Evolutionary conservation across 2,797 vertebrate species (phyloP).

Genomic region (Enteromius radiatus): DNA sequence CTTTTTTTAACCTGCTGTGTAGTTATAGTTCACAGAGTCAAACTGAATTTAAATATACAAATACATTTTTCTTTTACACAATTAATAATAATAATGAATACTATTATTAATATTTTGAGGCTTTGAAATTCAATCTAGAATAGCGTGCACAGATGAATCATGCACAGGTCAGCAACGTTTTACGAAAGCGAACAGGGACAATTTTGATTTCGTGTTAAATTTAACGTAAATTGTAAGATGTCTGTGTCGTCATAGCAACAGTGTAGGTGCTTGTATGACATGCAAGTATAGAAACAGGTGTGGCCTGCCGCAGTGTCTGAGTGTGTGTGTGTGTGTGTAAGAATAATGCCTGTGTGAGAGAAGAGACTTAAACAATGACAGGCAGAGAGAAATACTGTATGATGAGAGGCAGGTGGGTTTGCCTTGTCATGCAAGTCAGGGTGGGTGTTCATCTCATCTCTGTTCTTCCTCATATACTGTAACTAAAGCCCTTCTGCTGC

Average conservation of each 20-base stretch:
- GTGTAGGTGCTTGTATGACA: constrained; percentile 34
- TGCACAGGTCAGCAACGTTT: background rate
- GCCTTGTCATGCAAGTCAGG: constrained; percentile 78
- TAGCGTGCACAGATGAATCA: background rate
- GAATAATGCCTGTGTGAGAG: constrained; percentile 15
- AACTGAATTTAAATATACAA: background rate
- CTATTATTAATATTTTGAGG: background rate
- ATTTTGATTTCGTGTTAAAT: constrained; percentile 12
- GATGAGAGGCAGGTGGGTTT: constrained; percentile 57
- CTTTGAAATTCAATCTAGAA: background rate
- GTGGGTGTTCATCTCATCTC: constrained; percentile 58
- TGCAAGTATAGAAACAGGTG: constrained; percentile 59
- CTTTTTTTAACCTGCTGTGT: background rate
- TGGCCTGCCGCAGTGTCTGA: constrained; percentile 61
- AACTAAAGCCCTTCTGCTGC: constrained; percentile 10
- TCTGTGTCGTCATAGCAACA: constrained; percentile 36
- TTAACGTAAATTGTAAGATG: constrained; percentile 12
- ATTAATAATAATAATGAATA: background rate
- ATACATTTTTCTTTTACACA: background rate
- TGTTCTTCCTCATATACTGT: background rate
- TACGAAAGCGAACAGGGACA: background rate
- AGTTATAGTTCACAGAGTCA: background rate
- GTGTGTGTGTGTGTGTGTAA: constrained; percentile 26
- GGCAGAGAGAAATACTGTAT: constrained; percentile 9
- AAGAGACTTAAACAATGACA: constrained; percentile 16